phyloP scores from a whole-genome alignment of 2,113 vertebrate genomes.

The Orientallactaga bullata region DNA sequence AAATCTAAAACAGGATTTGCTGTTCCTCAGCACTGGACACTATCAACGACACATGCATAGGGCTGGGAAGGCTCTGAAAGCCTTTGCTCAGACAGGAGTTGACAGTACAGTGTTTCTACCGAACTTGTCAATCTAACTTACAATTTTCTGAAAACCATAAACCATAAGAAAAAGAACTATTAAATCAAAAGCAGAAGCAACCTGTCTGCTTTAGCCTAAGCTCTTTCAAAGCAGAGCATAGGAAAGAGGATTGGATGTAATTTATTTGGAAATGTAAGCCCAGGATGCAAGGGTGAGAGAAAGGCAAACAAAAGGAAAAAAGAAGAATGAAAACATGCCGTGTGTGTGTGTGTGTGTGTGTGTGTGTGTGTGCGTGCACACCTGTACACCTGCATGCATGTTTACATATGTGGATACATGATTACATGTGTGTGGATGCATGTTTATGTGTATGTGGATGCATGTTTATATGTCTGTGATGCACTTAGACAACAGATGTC shows the following conservation, averaged over 20 bases:
- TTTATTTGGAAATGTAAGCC: background rate
- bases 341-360: too few species aligned
- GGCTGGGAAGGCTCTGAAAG: background rate
- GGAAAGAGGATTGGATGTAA: background rate
- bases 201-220: background rate
- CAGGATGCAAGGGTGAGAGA: background rate
- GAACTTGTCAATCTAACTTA: background rate
- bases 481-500: too few species aligned
- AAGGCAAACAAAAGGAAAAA: background rate
- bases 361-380: too few species aligned
- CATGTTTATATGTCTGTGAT: too few species aligned
- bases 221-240: background rate
- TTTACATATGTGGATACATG: too few species aligned
- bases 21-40: too few species aligned
- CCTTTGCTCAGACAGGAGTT: background rate
- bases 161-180: background rate
- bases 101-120: background rate
- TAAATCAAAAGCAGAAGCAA: background rate
- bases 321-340: background rate
- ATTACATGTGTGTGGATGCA: too few species aligned
- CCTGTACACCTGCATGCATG: too few species aligned
- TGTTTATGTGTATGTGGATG: too few species aligned
- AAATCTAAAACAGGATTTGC: too few species aligned
- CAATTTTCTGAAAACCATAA: constrained; percentile 19
- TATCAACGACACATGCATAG: too few species aligned